Base-by-base conservation (phyloP, 2,113 vertebrate species). In the Pelodiscus sinensis region DNA sequence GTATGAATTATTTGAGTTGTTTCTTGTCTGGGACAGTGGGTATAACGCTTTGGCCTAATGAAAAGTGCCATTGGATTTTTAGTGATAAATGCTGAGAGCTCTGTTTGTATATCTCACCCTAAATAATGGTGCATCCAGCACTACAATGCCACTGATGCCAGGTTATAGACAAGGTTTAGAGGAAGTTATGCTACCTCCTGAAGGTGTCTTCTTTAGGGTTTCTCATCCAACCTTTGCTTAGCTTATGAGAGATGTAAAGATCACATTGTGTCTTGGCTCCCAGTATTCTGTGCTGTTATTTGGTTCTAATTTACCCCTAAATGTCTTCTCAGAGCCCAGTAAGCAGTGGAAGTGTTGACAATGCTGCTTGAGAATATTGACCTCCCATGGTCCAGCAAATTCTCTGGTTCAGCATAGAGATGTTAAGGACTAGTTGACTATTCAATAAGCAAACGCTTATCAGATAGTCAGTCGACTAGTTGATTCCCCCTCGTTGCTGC, bases 201-300 rank as follows among this genome's bases (percentile, higher is more conserved):
- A 14, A 15, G 6, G 62, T 82, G 58, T 18, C 84, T 94, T 89
- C 92, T 50, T 88, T 80, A 91, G 92, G 91, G 83, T 88, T 92
- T 91, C 35, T 27, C 58, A 92, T 94, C 92, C 89, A 91, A 71
- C 90, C 79, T 79, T 82, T 93, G 54, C 54, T 71, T 57, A 35
- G 77, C 90, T 89, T 93, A 81, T 77, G 89, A 44, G 71, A 92
- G 55, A 51, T 82, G 57, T 44, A 91, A 83, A 93, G 71, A 79
- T 62, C 2, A 2, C 87, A 54, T 24, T 22, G 12, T 56, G 29
- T 31, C 62, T 68, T 15, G 29, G 62, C 31, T 44, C 44, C 7
- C 44, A 44, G 44, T 44, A 6, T 44, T 44, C 44, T 44, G 7
- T 44, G 44, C 44, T 44, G 44, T 5, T 6, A 6, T 44, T 44